Evolutionary conservation across 2,888 invertebrate genomes (phyloP).

Genomic region (Lottia gigantea): DNA sequence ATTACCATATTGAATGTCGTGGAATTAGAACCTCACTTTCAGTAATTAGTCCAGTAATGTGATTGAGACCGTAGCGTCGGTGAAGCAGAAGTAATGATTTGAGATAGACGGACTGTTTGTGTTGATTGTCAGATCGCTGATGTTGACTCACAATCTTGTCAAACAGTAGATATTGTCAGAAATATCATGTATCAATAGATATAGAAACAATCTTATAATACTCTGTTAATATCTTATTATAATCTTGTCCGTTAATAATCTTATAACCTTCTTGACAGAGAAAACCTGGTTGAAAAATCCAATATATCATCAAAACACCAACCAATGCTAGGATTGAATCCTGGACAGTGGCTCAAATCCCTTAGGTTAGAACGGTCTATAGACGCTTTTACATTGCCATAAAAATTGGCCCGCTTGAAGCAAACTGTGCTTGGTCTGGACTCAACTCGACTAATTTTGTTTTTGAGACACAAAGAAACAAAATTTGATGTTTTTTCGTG

Average conservation of each 20-base stretch:
- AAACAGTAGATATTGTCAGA: slow-evolving; percentile 1
- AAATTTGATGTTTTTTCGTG: too few species aligned
- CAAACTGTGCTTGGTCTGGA: too few species aligned
- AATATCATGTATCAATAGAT: not conserved
- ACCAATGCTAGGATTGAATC: too few species aligned
- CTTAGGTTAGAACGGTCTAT: too few species aligned
- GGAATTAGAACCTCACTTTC: slow-evolving; percentile 9
- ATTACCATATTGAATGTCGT: slow-evolving; percentile 8
- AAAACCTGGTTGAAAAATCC: too few species aligned
- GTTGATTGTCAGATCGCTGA: not conserved
- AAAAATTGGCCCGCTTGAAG: too few species aligned
- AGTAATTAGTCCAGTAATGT: slow-evolving; percentile 2
- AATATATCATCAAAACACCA: too few species aligned
- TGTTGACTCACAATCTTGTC: slow-evolving; percentile 7
- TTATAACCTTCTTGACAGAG: not conserved
- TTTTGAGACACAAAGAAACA: too few species aligned
- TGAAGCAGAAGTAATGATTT: slow-evolving; percentile 6
- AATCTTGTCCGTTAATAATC: not conserved
- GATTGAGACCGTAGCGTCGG: not conserved
- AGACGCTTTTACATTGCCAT: too few species aligned
- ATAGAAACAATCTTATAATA: not conserved
- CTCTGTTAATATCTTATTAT: too few species aligned
- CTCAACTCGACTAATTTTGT: too few species aligned
- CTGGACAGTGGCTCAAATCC: too few species aligned
- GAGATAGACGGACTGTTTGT: not conserved